Evolutionary conservation across 2,888 invertebrate genomes (phyloP).

Genomic region (Chymomyza caudatula): DNA sequence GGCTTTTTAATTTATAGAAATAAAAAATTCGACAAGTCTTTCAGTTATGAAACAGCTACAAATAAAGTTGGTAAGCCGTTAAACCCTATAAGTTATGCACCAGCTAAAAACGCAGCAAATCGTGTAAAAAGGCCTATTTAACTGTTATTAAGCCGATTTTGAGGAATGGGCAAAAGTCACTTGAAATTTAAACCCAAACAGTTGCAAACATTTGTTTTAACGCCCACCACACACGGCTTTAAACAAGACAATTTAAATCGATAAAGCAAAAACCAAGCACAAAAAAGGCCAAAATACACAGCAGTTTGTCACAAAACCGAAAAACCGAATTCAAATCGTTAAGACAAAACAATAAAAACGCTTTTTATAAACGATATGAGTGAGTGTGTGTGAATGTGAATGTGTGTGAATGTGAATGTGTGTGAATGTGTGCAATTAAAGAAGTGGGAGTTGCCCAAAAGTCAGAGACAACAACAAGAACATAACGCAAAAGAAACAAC

Average conservation of each 20-base stretch:
- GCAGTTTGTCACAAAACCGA: neutral
- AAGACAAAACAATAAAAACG: constrained; percentile 8
- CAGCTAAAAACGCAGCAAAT: too few species aligned
- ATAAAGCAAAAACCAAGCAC: constrained; percentile 6
- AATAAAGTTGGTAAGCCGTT: neutral
- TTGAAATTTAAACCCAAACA: neutral
- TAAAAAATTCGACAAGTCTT: neutral
- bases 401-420: neutral
- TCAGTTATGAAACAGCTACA: neutral
- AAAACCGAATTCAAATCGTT: constrained; percentile 1
- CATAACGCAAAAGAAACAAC: constrained; percentile 34
- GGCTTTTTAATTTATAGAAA: neutral
- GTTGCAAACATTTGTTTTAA: neutral
- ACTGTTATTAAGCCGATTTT: neutral
- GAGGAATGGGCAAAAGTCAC: neutral
- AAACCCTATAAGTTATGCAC: too few species aligned
- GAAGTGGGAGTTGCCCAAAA: constrained; percentile 76
- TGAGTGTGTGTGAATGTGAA: neutral
- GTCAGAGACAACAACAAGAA: constrained; percentile 41
- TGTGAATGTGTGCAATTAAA: constrained; percentile 28
- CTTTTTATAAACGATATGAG: neutral
- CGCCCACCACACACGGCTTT: neutral
- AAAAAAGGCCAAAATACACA: too few species aligned
- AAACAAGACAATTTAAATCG: constrained; percentile 6
- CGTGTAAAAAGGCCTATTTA: too few species aligned